Base-by-base conservation (phyloP, 2,113 vertebrate genomes). In the Trinectes maculatus region DNA sequence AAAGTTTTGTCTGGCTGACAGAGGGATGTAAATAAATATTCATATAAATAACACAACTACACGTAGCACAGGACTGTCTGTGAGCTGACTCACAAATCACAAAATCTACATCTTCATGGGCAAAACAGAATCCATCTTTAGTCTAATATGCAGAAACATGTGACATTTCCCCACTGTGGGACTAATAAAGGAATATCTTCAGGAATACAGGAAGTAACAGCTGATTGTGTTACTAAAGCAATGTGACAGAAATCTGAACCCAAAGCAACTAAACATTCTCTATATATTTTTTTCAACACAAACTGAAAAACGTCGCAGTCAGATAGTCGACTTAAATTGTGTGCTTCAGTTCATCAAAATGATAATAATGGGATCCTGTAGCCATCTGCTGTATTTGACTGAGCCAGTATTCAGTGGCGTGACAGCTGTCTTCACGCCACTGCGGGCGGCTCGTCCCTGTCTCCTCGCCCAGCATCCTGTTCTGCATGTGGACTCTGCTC, bases 31-130 rank as follows among this genome's bases (percentile, higher is more conserved):
- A 61, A 72, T 66, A 72, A 1, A 70, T 59, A n/a, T n/a, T n/a
- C n/a, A n/a, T n/a, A n/a, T n/a, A n/a, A n/a, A n/a, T n/a, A 77
- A 71, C 21, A 51, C 19, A 3, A 53, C 28, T 47, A 59, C 21
- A 60, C 18, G 33, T 7, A 54, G 42, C 26, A 66, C 6, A 76
- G 57, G 77, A 75, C 47, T 65, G 66, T 60, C 79, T 65, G 16
- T 29, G 22, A 46, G 34, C 52, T 31, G 54, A 56, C 3, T 8
- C 31, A 56, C 69, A 19, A 13, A 11, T 39, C 34, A 66, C 42
- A 5, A 31, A 54, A 12, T 24, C 34, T 28, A 52, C 24, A 28
- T 54, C 42, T 43, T 40, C 36, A 31, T 37, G 53, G 40, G 25
- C 3, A 51, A 57, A 56, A 39, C 12, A n/a, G 6, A 36, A 31